Evolutionary conservation across 2,113 vertebrate genomes (phyloP).

Genomic region (Gavialis gangeticus): DNA sequence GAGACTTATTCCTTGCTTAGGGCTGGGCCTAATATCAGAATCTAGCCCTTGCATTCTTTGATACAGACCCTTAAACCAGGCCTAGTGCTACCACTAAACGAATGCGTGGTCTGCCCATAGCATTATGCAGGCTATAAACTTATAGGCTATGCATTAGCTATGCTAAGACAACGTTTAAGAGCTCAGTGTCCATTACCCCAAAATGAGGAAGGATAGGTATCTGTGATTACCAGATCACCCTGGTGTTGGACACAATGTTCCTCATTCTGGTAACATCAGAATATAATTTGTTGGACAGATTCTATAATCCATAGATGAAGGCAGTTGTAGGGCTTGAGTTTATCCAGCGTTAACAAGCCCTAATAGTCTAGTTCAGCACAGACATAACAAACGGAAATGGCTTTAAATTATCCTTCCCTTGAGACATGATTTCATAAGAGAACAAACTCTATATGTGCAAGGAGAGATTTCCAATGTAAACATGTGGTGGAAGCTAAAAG

Average conservation of each 20-base stretch:
- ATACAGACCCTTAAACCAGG: no score
- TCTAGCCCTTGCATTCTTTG: not conserved
- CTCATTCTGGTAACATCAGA: slow-evolving; percentile 68
- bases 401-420: slow-evolving; percentile 85
- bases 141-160: not conserved
- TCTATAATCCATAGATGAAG: slow-evolving; percentile 81
- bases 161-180: slow-evolving; percentile 21
- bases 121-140: slow-evolving; percentile 21
- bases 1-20: not conserved
- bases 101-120: no score
- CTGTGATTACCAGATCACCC: slow-evolving; percentile 55
- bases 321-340: slow-evolving; percentile 79
- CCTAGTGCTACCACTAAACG: not conserved
- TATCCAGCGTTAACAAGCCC: slow-evolving; percentile 81
- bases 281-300: slow-evolving; percentile 80
- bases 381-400: slow-evolving; percentile 87
- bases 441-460: slow-evolving; percentile 83
- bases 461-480: slow-evolving; percentile 84
- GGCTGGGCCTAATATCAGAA: not conserved
- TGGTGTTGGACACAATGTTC: slow-evolving; percentile 45
- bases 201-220: slow-evolving; percentile 46
- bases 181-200: not conserved
- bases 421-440: slow-evolving; percentile 85
- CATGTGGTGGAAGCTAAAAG: slow-evolving; percentile 82
- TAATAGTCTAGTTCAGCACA: slow-evolving; percentile 81